Evolutionary conservation across 1,140 invertebrate species (phyloP).

Genomic region (Calephelis virginiensis): DNA sequence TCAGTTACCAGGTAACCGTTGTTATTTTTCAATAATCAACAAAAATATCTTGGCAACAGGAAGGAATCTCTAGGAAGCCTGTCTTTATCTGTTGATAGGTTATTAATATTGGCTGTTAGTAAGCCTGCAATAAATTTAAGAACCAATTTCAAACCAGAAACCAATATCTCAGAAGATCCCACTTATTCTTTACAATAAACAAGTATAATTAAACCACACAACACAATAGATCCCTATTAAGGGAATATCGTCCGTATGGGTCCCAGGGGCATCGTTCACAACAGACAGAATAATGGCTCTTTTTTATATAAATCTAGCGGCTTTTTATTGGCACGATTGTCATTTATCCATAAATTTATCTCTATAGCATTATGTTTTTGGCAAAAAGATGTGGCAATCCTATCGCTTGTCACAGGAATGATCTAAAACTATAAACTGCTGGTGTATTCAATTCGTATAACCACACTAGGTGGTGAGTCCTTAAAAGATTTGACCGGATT

Average conservation of each 20-base stretch:
- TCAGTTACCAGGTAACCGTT: too few species aligned
- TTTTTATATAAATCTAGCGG: constrained; percentile 55
- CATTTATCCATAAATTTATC: constrained; percentile 28
- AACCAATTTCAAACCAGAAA: not conserved
- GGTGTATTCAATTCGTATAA: too few species aligned
- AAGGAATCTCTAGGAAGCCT: too few species aligned
- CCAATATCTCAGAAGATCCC: constrained; percentile 5
- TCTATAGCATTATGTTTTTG: too few species aligned
- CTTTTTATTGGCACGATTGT: constrained; percentile 44
- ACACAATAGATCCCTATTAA: constrained; percentile 68
- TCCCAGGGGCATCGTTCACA: constrained; percentile 47
- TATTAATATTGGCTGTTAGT: constrained; percentile 10
- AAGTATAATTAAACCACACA: constrained; percentile 59
- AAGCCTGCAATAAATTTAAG: constrained; percentile 18
- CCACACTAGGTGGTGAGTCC: too few species aligned
- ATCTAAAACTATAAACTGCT: too few species aligned
- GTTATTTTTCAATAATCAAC: too few species aligned
- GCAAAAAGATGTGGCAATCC: too few species aligned
- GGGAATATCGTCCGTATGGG: constrained; percentile 48
- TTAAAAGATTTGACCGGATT: too few species aligned
- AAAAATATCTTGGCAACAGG: too few species aligned
- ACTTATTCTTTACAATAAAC: constrained; percentile 21
- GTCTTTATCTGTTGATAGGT: too few species aligned
- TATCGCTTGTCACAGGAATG: too few species aligned
- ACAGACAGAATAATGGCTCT: constrained; percentile 43